Conservation (phyloP, 2,113 vertebrate genomes). For the Heterochromis multidens region DNA sequence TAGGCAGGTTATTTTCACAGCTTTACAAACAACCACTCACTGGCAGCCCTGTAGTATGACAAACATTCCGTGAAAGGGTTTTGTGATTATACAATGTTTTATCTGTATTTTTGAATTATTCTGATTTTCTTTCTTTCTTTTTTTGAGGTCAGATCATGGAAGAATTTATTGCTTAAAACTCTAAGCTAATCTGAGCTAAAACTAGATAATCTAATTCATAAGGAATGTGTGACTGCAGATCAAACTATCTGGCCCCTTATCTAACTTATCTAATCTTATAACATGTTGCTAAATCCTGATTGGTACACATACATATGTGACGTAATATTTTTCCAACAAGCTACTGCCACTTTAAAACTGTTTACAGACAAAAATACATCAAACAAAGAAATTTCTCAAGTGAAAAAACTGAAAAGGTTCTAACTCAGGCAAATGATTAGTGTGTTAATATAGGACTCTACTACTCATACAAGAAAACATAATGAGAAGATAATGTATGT, state of each 20-base stretch:
- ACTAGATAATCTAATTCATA: not conserved
- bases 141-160: not conserved
- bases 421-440: not conserved
- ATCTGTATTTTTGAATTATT: not conserved
- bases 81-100: not conserved
- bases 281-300: not conserved
- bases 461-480: not conserved
- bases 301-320: not conserved
- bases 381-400: not conserved
- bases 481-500: not conserved
- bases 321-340: not conserved
- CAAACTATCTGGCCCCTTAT: not conserved
- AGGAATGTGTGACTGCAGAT: not conserved
- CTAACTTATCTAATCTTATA: not conserved
- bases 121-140: too few relatives aligned
- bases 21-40: not conserved
- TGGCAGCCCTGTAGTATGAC: rapidly evolving
- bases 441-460: not conserved
- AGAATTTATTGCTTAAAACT: not conserved
- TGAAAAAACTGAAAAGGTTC: not conserved
- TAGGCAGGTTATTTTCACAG: not conserved
- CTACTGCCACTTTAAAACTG: not conserved
- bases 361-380: not conserved
- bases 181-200: not conserved
- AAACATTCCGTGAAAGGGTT: not conserved